Base-by-base conservation (phyloP, 2,113 vertebrate genomes). In the Nannobrachium achirus region DNA sequence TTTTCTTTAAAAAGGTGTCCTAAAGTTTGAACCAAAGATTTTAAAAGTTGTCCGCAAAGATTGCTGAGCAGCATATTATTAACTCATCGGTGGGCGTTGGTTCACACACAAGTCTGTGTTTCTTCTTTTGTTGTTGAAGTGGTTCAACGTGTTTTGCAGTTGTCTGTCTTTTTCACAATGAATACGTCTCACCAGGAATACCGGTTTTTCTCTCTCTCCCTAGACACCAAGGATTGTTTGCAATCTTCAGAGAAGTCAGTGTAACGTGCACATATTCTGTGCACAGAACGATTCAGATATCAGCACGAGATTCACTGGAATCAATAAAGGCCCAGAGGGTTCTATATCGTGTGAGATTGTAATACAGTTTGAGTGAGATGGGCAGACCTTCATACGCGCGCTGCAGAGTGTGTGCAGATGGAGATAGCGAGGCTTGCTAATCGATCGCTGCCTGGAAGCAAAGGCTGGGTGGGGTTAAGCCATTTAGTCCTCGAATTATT, bases 381-480 rank as follows among this genome's bases (percentile, higher is more conserved):
- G 42, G 48, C 42, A 25, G 63, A 25, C 15, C 0, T 2, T 59
- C 39, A 42, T 46, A 70, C 39, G 61, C 56, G 41, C 9, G 40
- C 18, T 44, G 16, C 46, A 6, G 48, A 74, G 19, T 58, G 41
- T n/a, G 19, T 40, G 38, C 40, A 39, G 40, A 56, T 50, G 64
- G 46, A 66, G 65, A 73, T 52, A 10, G 62, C 1, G 3, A 53
- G 55, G 69, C 49, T 53, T n/a, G 2, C 18, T 49, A 48, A 76
- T 81, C 25, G 55, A 84, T 80, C 72, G 4, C 1, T 56, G 63
- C 73, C 69, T 75, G 56, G 41, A 25, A 56, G 40, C 3, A 1
- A 46, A 13, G 25, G 25, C 25, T 33, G 25, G 25, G 3, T 33
- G 25, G 25, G 25, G 25, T 33, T 33, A n/a, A n/a, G n/a, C n/a